Evolutionary conservation across 2,113 vertebrate genomes (phyloP).

Genomic region (Chloropsis hardwickii): DNA sequence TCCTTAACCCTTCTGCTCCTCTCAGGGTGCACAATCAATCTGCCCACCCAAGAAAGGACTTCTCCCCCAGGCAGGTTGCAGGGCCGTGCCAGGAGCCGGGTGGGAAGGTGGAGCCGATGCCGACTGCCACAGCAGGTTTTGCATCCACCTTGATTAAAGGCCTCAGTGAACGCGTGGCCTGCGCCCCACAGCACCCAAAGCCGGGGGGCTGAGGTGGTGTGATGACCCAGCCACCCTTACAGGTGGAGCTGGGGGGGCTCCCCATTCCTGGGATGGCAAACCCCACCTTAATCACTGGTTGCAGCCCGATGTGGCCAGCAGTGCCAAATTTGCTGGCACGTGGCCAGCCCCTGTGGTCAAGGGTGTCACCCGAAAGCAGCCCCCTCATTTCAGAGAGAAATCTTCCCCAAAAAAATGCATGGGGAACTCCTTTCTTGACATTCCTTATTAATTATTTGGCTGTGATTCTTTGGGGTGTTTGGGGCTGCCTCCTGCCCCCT

Average conservation of each 20-base stretch:
- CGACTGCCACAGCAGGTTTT: not conserved
- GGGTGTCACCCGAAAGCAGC: not conserved
- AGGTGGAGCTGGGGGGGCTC: not conserved
- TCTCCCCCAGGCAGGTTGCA: not conserved
- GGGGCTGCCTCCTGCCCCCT: not conserved
- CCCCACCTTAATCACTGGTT: not conserved
- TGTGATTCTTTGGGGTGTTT: accelerated
- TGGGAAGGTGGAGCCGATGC: not conserved
- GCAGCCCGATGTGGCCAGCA: accelerated
- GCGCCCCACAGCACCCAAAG: not conserved
- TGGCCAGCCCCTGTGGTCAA: not conserved
- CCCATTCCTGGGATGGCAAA: not conserved
- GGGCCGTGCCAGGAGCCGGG: accelerated
- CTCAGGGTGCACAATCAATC: not conserved
- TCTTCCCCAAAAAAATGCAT: not conserved
- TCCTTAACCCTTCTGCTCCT: not conserved
- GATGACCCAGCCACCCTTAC: not conserved
- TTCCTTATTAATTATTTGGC: not conserved
- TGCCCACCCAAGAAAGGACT: too few relatives aligned
- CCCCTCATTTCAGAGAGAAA: not conserved
- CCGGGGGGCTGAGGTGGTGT: not conserved
- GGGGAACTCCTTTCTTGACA: not conserved
- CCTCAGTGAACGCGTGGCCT: not conserved
- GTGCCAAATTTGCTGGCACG: accelerated
- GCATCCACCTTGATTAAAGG: not conserved